Evolutionary conservation across 1,140 invertebrate species (phyloP).

Genomic region (Epicauta chinensis): DNA sequence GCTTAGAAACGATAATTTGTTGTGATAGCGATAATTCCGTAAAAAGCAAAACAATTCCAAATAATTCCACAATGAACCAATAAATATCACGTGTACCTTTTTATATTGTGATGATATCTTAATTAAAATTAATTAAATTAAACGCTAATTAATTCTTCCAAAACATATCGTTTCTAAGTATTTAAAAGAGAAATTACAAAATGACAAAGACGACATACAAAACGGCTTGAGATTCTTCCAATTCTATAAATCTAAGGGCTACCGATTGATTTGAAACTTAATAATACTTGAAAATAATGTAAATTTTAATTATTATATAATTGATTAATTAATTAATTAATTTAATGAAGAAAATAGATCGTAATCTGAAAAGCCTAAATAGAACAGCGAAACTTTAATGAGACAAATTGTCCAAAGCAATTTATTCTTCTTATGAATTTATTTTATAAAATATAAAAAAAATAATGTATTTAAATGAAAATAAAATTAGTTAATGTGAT

Average conservation of each 20-base stretch:
- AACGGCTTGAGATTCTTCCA: slow-evolving; percentile 30
- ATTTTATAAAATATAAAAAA: slow-evolving; percentile 18
- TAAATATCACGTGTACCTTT: neutral
- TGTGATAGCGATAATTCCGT: neutral
- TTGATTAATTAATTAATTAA: slow-evolving; percentile 10
- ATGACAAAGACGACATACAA: neutral
- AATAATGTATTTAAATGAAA: no score
- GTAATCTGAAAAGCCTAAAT: slow-evolving; percentile 21
- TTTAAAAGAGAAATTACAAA: slow-evolving; percentile 1
- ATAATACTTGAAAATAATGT: no score
- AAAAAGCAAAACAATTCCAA: neutral
- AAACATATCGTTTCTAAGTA: slow-evolving; percentile 21
- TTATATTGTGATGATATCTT: slow-evolving; percentile 1
- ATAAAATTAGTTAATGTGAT: slow-evolving; percentile 12
- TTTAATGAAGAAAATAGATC: slow-evolving; percentile 10
- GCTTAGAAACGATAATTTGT: slow-evolving; percentile 1
- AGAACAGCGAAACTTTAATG: slow-evolving; percentile 25
- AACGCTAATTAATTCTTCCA: slow-evolving; percentile 15
- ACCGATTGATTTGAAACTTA: neutral
- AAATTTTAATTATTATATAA: no score
- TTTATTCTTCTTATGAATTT: slow-evolving; percentile 25
- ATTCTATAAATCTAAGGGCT: slow-evolving; percentile 19
- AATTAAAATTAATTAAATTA: neutral
- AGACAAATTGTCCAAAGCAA: slow-evolving; percentile 26
- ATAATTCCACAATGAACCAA: neutral